These are phyloP conservation scores for Chironomus riparius DNA, from an alignment of 2,888 invertebrate species.

Conservation along the genomic window DNA sequence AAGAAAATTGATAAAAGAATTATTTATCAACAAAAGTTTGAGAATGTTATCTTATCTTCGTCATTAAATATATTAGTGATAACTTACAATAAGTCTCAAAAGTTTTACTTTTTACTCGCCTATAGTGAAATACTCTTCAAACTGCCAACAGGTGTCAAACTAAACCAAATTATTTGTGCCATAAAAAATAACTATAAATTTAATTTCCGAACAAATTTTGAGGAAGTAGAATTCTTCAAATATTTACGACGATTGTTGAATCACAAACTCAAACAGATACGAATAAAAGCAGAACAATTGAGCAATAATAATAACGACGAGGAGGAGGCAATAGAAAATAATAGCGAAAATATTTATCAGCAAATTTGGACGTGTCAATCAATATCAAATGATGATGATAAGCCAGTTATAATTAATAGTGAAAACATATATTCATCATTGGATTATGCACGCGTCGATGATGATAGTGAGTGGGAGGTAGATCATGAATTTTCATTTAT, in stretches of 20 bases:
- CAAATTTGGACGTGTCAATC: slow-evolving; percentile 36
- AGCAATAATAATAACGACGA: background rate
- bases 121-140: background rate
- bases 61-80: slow-evolving; percentile 11
- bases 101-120: slow-evolving; percentile 15
- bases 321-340: background rate
- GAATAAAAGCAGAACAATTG: background rate
- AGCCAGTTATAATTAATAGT: background rate
- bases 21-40: slow-evolving; percentile 11
- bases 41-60: slow-evolving; percentile 22
- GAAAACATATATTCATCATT: slow-evolving; percentile 19
- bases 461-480: slow-evolving; percentile 17
- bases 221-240: background rate
- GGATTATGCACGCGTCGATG: background rate
- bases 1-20: background rate
- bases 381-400: slow-evolving; percentile 32
- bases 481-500: slow-evolving; percentile 21
- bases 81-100: slow-evolving; percentile 18
- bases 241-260: background rate
- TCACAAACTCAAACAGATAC: background rate
- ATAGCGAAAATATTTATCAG: slow-evolving; percentile 41
- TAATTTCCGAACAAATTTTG: background rate
- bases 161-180: background rate
- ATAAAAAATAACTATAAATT: background rate
- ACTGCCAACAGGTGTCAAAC: background rate